A percentile compares a stretch with the other conserved stretches of the same genome.
phyloP scores from a whole-genome alignment of 2,113 vertebrate genomes.

The Stegostoma tigrinum region DNA sequence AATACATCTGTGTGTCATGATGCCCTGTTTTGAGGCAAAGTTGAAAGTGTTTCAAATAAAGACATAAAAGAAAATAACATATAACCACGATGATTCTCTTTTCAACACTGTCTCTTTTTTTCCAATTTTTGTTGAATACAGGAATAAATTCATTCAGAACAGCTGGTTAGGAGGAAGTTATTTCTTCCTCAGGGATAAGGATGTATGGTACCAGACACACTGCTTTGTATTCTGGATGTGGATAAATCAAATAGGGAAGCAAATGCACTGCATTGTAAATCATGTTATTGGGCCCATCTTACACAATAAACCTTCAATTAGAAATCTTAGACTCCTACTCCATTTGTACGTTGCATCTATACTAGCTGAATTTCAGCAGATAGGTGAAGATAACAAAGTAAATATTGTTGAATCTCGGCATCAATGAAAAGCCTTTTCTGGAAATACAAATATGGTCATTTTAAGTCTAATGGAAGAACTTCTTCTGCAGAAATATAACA shows the following conservation, averaged over 20 bases:
- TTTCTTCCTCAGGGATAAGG: neutral
- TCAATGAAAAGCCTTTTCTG: neutral
- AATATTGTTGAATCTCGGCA: neutral
- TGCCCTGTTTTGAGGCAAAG: neutral
- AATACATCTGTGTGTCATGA: neutral
- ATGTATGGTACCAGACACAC: neutral
- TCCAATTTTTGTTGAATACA: neutral
- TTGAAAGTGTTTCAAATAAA: neutral
- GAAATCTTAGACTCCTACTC: neutral
- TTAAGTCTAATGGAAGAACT: neutral
- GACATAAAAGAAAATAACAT: neutral
- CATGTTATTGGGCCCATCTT: constrained; percentile 22
- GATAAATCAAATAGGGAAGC: constrained; percentile 13
- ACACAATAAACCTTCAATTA: constrained; percentile 17
- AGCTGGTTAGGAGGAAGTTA: neutral
- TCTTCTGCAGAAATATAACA: neutral
- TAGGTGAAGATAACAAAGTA: neutral
- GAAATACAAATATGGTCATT: neutral
- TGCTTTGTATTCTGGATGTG: neutral
- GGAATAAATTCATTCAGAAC: neutral
- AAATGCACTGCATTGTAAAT: constrained; percentile 23
- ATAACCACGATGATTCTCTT: neutral
- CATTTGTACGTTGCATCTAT: neutral
- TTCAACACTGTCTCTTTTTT: neutral
- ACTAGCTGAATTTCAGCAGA: neutral